These are phyloP conservation scores for Megalonaias nervosa DNA, from an alignment of 1,140 invertebrate species.

Conservation along the genomic window DNA sequence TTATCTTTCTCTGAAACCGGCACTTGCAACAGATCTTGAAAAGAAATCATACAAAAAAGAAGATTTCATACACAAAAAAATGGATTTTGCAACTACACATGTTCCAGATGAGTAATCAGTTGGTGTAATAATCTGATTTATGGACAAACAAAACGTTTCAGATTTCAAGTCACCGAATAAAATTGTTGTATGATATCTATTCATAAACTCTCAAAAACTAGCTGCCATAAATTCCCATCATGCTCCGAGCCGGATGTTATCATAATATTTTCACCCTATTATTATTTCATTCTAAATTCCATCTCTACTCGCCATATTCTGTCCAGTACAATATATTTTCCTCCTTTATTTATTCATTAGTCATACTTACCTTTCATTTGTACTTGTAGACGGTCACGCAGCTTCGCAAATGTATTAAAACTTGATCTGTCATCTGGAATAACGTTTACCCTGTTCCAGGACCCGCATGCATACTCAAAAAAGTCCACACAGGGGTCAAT, in stretches of 20 bases:
- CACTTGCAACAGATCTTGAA: slow-evolving; percentile 69
- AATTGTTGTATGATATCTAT: background rate
- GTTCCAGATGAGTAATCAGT: slow-evolving; percentile 48
- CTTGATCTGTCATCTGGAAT: slow-evolving; percentile 92
- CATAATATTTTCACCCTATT: no score
- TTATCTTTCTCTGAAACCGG: slow-evolving; percentile 60
- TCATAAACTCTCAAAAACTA: background rate
- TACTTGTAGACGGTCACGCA: slow-evolving; percentile 89
- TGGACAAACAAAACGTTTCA: background rate
- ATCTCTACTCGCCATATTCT: no score
- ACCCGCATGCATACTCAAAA: slow-evolving; percentile 91
- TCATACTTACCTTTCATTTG: slow-evolving; percentile 77
- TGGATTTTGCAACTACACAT: background rate
- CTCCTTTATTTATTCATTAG: background rate
- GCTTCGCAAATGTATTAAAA: slow-evolving; percentile 90
- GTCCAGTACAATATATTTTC: no score
- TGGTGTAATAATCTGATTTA: background rate
- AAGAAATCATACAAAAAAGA: no score
- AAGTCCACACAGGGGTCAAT: slow-evolving; percentile 90
- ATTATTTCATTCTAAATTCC: no score
- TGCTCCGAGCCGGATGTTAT: slow-evolving; percentile 4
- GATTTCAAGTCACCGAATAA: background rate
- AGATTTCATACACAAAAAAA: background rate
- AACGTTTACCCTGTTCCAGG: slow-evolving; percentile 90
- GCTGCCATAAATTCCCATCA: no score